These are phyloP conservation scores for Leptura quadrifasciata DNA, from an alignment of 2,888 invertebrate species.

Conservation along the genomic window DNA sequence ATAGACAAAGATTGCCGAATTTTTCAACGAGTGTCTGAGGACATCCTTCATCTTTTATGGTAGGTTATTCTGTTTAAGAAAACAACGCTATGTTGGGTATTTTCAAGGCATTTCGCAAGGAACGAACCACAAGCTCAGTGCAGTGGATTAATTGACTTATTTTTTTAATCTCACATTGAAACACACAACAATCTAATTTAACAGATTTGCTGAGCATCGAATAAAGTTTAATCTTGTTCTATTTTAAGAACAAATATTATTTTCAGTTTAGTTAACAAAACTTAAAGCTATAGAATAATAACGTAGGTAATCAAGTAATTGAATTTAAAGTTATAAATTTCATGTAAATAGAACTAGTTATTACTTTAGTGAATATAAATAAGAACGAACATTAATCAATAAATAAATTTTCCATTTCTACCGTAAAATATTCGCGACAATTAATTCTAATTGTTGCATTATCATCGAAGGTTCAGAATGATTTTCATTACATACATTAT, in stretches of 20 bases:
- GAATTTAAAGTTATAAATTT: background rate
- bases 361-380: background rate
- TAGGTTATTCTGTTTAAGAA: no score
- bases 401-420: background rate
- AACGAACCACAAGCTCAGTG: no score
- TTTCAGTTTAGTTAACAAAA: background rate
- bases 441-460: no score
- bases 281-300: background rate
- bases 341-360: background rate
- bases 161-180: background rate
- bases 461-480: no score
- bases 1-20: no score
- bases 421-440: background rate
- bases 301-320: background rate
- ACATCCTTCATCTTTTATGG: no score
- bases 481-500: no score
- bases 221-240: background rate
- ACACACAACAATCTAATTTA: background rate
- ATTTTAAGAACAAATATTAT: background rate
- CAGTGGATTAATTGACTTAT: no score
- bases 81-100: no score
- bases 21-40: no score
- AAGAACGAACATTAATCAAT: background rate
- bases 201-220: background rate
- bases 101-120: no score